phyloP scores from a whole-genome alignment of 2,113 vertebrate genomes.

The Serilophus lunatus region DNA sequence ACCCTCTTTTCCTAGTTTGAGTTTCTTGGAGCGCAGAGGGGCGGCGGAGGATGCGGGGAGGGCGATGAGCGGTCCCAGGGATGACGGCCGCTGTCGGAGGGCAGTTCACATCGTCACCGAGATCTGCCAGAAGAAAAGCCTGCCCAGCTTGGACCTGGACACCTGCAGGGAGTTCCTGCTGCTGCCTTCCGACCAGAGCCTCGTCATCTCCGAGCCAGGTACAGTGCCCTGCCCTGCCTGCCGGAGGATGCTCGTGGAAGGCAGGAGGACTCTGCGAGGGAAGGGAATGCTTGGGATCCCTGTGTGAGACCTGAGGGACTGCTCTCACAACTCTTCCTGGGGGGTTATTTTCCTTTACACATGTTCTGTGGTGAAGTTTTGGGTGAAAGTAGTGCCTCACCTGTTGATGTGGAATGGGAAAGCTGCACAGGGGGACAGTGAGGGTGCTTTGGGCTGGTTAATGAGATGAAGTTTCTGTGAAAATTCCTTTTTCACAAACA shows the following conservation, averaged over 20 bases:
- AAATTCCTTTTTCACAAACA: not conserved
- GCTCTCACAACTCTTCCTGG: fast-evolving
- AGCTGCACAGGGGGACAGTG: fast-evolving
- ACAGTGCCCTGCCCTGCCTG: not conserved
- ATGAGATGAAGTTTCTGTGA: not conserved
- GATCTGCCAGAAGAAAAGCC: constrained; percentile 64
- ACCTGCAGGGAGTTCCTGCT: constrained; percentile 70
- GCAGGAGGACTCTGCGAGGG: not conserved
- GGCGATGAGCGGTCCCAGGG: constrained; percentile 66
- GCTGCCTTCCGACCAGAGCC: constrained; percentile 64
- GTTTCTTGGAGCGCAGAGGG: not conserved
- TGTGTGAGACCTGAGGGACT: fast-evolving
- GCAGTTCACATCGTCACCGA: constrained; percentile 67
- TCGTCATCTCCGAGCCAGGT: constrained; percentile 72
- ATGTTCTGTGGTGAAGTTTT: not conserved
- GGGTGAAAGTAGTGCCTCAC: not conserved
- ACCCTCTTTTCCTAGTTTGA: not conserved
- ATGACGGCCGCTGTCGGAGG: constrained; percentile 63
- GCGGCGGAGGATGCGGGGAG: constrained; percentile 54
- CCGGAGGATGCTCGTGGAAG: not conserved
- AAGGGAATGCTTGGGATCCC: not conserved
- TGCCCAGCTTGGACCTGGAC: constrained; percentile 66
- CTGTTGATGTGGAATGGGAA: not conserved
- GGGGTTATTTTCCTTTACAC: not conserved
- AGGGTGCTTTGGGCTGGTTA: not conserved